These are phyloP conservation scores for Dendrophyllia cribrosa DNA, from an alignment of 64 coral and sea anemone genomes.

Conservation along the genomic window DNA sequence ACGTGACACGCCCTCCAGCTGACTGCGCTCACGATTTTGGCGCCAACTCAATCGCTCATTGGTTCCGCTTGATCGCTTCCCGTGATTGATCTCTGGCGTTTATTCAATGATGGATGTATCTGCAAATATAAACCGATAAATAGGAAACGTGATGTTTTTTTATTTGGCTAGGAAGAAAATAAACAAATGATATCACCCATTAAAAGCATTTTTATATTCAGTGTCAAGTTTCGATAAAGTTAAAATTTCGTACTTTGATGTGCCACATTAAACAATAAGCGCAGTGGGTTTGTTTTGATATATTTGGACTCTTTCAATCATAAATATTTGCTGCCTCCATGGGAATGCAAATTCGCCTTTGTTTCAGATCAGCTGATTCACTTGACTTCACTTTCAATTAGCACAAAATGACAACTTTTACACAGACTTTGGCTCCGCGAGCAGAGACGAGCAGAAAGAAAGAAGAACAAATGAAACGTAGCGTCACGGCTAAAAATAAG, in stretches of 20 bases:
- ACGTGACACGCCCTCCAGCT: slow-evolving; percentile 35
- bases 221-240: slow-evolving; percentile 6
- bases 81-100: background rate
- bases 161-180: background rate
- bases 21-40: slow-evolving; percentile 2
- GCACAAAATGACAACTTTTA: background rate
- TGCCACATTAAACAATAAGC: background rate
- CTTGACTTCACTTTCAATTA: background rate
- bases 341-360: slow-evolving; percentile 10
- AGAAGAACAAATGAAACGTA: background rate
- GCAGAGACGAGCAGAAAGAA: background rate
- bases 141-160: background rate
- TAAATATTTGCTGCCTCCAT: background rate
- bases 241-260: background rate
- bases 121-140: slow-evolving; percentile 12
- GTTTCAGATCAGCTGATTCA: background rate
- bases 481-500: background rate
- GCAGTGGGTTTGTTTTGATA: background rate
- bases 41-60: slow-evolving; percentile 3
- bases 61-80: slow-evolving; percentile 16
- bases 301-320: background rate
- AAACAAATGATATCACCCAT: slow-evolving; percentile 26
- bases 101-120: background rate
- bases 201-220: slow-evolving; percentile 6
- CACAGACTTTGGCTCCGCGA: background rate